A percentile compares a stretch with the other conserved stretches of the same genome.
phyloP scores from a whole-genome alignment of 2,797 vertebrate genomes.

The Oryzias dopingdopingensis region DNA sequence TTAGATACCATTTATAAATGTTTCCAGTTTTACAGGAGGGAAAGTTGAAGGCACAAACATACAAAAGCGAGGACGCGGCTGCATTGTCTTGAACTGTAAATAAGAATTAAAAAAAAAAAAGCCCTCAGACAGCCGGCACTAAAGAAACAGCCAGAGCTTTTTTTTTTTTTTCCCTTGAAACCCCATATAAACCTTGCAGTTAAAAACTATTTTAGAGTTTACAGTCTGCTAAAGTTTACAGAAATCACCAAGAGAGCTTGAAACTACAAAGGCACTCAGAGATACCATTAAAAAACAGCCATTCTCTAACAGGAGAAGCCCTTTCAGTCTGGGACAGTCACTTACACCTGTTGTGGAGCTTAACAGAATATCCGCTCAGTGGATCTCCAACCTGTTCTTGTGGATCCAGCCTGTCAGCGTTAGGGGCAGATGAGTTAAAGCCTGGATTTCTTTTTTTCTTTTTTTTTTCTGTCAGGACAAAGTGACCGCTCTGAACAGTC shows the following conservation, averaged over 20 bases:
- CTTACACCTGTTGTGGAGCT: constrained; percentile 67
- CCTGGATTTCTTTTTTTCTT: constrained; percentile 37
- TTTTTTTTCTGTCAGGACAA: constrained; percentile 51
- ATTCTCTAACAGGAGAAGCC: constrained; percentile 13
- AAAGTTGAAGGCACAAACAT: too few species aligned
- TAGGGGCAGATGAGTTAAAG: constrained; percentile 35
- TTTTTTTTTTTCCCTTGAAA: too few species aligned
- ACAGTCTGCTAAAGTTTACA: constrained; percentile 36
- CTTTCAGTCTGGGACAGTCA: constrained; percentile 3
- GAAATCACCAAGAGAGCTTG: constrained; percentile 33
- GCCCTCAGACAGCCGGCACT: too few species aligned
- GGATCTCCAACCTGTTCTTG: constrained; percentile 51
- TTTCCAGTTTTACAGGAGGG: too few species aligned
- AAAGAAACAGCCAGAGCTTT: too few species aligned
- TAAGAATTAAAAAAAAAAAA: too few species aligned
- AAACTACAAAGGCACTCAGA: constrained; percentile 40
- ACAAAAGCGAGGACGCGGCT: too few species aligned
- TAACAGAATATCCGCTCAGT: constrained; percentile 53
- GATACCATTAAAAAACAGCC: constrained; percentile 46
- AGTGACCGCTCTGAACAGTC: constrained; percentile 36
- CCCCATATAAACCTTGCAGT: too few species aligned
- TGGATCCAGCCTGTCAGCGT: constrained; percentile 37
- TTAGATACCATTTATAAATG: too few species aligned
- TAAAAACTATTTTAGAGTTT: constrained; percentile 11
- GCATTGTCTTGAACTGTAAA: too few species aligned